Evolutionary conservation across 2,888 invertebrate species (phyloP), one percentile per base, ranked within the genome.

Genomic region (Neria commutata): DNA sequence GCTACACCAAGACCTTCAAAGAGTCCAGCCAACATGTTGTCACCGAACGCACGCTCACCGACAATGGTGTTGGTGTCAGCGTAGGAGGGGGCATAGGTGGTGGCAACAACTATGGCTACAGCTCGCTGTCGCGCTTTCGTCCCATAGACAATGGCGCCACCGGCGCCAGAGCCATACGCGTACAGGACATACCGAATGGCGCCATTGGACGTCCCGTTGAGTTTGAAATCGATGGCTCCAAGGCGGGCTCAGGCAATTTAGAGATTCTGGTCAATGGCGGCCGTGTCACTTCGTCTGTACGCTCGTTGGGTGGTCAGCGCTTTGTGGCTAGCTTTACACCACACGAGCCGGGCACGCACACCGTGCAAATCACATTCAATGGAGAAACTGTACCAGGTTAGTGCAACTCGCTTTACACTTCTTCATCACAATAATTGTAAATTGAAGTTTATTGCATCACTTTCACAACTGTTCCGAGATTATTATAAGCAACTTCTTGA

Each of bases 241-340:
- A 89, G 66, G 97, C 98, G n/a, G 98, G 98, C 34, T 94, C 95
- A 2, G 98, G 98, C 16, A 96, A 97, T 82, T 83, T 98, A 67
- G 98, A 98, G 82, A 92, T 98, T 67, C 87, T 97, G 65, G 96
- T 97, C 8, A 96, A 97, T 75, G 96, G 95, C 37, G 93, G 96
- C 3, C 89, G 95, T 65, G 96, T 98, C 24, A 94, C 95, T 8
- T 97, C 97, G 70, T 94, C 94, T 55, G 96, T 98, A 14, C 87
- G 92, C 64, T 92, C 94, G 58, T 86, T 96, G 50, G 97, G 96
- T 46, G 91, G 91, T 40, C 94, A 96, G 77, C 86, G 91, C 65
- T 94, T 94, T 81, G 86, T 92, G 59, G 98, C 98, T 33, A 91
- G 95, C 14, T 98, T 98, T 81, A 94, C 94, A 21, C 97, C 98